Evolutionary conservation across 2,113 vertebrate genomes (phyloP).

Genomic region (Gasterosteus aculeatus): DNA sequence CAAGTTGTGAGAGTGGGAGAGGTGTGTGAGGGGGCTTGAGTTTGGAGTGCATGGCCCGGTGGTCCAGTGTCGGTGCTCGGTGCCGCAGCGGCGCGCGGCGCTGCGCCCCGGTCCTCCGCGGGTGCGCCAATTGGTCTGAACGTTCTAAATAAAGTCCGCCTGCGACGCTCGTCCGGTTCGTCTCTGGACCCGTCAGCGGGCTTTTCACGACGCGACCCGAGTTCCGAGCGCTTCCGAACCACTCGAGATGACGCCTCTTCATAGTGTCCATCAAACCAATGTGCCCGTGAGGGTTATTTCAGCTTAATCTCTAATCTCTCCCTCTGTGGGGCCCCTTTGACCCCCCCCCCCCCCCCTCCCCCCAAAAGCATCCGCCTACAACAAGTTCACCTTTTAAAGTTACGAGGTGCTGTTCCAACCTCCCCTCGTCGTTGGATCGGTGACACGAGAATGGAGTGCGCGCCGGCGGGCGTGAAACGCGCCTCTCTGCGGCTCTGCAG

Average conservation of each 20-base stretch:
- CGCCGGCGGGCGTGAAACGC: no score
- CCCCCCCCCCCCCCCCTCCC: no score
- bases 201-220: neutral
- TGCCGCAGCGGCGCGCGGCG: constrained; percentile 23
- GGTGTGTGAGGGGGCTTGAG: neutral
- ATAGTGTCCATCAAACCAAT: no score
- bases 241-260: no score
- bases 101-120: constrained; percentile 16
- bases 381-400: constrained; percentile 36
- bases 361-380: neutral
- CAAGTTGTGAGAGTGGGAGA: no score
- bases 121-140: constrained; percentile 39
- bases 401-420: constrained; percentile 12
- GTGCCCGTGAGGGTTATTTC: neutral
- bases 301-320: neutral
- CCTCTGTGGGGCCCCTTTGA: no score
- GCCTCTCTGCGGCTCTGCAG: constrained; percentile 6
- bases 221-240: no score
- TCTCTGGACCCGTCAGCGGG: neutral
- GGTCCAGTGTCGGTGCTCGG: constrained; percentile 17
- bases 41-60: constrained; percentile 47
- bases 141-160: constrained; percentile 15
- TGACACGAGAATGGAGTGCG: constrained; percentile 31
- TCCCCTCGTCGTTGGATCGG: constrained; percentile 26
- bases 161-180: neutral